A percentile compares a stretch with the other conserved stretches of the same genome.
Conservation (phyloP, 2,113 vertebrate genomes). For the Phasianus colchicus region DNA sequence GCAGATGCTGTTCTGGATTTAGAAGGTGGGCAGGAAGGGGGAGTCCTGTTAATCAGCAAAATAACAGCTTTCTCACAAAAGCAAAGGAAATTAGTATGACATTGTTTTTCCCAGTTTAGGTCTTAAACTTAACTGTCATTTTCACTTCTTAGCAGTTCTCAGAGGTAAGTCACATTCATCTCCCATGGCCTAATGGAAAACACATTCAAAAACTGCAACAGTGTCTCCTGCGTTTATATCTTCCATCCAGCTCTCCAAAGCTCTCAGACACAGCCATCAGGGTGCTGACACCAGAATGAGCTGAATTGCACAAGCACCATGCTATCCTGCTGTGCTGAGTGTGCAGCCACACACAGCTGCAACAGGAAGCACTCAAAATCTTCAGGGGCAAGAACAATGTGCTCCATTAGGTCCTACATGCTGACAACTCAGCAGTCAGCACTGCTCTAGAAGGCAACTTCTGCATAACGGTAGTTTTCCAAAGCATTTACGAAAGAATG, state of each 20-base stretch:
- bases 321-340: neutral
- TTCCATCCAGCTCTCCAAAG: too few relatives aligned
- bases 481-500: neutral
- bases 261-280: neutral
- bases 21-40: accelerated
- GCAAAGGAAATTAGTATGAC: neutral
- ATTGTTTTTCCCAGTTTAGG: neutral
- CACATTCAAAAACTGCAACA: neutral
- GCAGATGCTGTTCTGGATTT: neutral
- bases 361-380: neutral
- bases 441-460: neutral
- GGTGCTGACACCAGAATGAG: neutral
- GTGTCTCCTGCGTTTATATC: too few relatives aligned
- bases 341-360: accelerated
- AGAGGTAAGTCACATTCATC: neutral
- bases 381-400: neutral
- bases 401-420: neutral
- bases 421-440: neutral
- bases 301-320: neutral
- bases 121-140: neutral
- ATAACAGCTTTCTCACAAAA: neutral
- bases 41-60: neutral
- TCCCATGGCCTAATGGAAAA: neutral
- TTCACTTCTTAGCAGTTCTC: neutral
- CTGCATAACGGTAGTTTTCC: neutral